Conservation (phyloP, 2,888 invertebrate species). For the Lasiommata megera region DNA sequence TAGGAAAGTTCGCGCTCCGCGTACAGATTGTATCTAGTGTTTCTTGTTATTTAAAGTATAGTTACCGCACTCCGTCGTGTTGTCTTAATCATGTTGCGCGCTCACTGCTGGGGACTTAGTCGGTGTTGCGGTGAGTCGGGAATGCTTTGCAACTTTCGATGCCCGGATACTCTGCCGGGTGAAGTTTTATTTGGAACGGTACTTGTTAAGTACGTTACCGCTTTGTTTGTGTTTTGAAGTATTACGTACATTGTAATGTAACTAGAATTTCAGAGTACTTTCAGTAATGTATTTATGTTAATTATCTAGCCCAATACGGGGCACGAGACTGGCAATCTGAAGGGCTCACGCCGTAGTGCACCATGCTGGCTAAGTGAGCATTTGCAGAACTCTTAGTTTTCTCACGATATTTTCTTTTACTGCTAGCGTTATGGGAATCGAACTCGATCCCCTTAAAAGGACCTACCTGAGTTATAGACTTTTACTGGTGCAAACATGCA, state of each 20-base stretch:
- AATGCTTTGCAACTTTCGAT: constrained; percentile 12
- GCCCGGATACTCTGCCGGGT: neutral
- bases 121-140: constrained; percentile 9
- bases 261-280: too few relatives aligned
- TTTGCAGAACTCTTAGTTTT: too few relatives aligned
- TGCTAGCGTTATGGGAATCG: too few relatives aligned
- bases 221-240: neutral
- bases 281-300: too few relatives aligned
- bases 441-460: too few relatives aligned
- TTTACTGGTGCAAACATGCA: too few relatives aligned
- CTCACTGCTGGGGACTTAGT: constrained; percentile 15
- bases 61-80: constrained; percentile 21
- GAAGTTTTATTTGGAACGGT: constrained; percentile 5
- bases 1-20: constrained; percentile 41
- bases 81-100: constrained; percentile 30
- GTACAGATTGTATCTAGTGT: constrained; percentile 46
- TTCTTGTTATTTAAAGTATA: constrained; percentile 35
- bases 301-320: too few relatives aligned
- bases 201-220: neutral
- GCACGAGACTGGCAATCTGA: too few relatives aligned
- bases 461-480: too few relatives aligned
- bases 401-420: too few relatives aligned
- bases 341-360: too few relatives aligned
- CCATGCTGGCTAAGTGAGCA: too few relatives aligned
- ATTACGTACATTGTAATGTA: neutral